Conservation (phyloP, 2,797 vertebrate species). For the Acipenser ruthenus region DNA sequence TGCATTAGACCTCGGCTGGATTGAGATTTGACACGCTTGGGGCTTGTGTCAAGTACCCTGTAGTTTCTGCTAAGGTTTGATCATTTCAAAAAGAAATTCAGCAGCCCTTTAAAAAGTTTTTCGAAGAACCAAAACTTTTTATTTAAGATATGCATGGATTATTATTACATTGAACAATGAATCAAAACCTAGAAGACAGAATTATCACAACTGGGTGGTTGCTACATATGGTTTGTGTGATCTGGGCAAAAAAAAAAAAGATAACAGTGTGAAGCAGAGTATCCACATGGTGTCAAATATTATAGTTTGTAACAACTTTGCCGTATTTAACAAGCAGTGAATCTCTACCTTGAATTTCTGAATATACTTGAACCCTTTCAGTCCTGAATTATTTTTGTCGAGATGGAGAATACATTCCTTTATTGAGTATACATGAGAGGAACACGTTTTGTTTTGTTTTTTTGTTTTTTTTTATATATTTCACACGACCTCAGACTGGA, state of each 20-base stretch:
- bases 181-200: constrained; percentile 42
- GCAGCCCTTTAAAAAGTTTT: constrained; percentile 15
- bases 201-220: constrained; percentile 28
- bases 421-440: too few species aligned
- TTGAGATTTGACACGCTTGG: too few species aligned
- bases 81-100: too few species aligned
- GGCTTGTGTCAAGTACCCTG: too few species aligned
- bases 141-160: constrained; percentile 6
- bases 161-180: constrained; percentile 37
- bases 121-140: constrained; percentile 40
- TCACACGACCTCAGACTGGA: not conserved
- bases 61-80: too few species aligned
- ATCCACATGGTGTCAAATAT: too few species aligned
- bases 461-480: constrained; percentile 10
- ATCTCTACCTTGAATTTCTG: not conserved
- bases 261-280: too few species aligned
- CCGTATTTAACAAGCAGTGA: constrained; percentile 12
- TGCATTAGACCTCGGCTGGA: too few species aligned
- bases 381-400: too few species aligned
- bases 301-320: constrained; percentile 10
- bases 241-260: constrained; percentile 18
- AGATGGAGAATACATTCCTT: too few species aligned
- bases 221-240: constrained; percentile 30
- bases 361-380: not conserved
- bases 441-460: not conserved